Conservation (phyloP, 2,113 vertebrate genomes). For the Ictalurus punctatus region DNA sequence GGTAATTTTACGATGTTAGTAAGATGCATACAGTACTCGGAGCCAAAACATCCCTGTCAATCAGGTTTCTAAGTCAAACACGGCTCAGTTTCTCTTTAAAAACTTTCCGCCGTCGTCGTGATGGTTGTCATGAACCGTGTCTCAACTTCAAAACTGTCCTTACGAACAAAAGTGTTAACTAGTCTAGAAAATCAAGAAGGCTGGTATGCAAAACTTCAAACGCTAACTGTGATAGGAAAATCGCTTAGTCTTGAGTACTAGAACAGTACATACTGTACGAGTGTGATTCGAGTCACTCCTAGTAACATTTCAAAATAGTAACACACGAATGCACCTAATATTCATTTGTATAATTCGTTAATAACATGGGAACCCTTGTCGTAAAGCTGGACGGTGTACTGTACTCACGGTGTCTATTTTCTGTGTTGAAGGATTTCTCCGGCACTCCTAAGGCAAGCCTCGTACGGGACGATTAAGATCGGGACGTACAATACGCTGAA, state of each 20-base stretch:
- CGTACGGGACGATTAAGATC: conserved; percentile 97
- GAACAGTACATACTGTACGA: neutral
- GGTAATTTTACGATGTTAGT: too few relatives aligned
- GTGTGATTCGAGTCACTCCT: neutral
- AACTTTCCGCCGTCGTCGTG: neutral
- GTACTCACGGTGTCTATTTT: neutral
- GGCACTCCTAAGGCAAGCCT: conserved; percentile 89
- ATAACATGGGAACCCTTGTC: neutral
- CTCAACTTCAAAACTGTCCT: too few relatives aligned
- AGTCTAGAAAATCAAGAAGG: neutral
- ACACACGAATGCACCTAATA: neutral
- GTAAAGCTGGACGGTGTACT: too few relatives aligned
- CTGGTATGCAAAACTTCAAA: neutral
- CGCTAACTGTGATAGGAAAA: neutral
- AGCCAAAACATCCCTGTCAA: too few relatives aligned
- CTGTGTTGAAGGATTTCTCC: conserved; percentile 83
- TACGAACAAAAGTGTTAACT: too few relatives aligned
- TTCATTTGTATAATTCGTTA: neutral
- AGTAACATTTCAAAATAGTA: neutral
- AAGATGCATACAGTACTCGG: too few relatives aligned
- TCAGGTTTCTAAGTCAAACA: too few relatives aligned
- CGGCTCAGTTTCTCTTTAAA: too few relatives aligned
- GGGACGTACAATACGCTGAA: conserved; percentile 96
- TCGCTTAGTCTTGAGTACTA: too few relatives aligned
- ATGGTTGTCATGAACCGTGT: neutral